Evolutionary conservation across 2,888 invertebrate genomes (phyloP).

Genomic region (Camptogramma bilineatum): DNA sequence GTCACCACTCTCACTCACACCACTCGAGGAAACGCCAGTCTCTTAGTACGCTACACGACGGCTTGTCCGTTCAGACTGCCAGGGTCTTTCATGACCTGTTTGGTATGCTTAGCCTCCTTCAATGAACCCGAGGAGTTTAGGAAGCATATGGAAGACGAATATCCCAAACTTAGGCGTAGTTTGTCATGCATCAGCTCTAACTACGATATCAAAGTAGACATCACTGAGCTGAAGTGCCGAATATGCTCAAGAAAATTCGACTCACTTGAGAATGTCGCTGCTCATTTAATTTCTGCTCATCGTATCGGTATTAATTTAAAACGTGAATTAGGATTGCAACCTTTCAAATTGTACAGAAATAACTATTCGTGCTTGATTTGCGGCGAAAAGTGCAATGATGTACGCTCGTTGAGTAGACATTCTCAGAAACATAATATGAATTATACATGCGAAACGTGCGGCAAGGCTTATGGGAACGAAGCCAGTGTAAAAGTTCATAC

Average conservation of each 20-base stretch:
- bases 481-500: slow-evolving; percentile 35
- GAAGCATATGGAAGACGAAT: slow-evolving; percentile 53
- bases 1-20: slow-evolving; percentile 39
- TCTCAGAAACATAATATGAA: slow-evolving; percentile 38
- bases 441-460: slow-evolving; percentile 43
- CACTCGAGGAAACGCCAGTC: slow-evolving; percentile 54
- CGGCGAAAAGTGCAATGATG: slow-evolving; percentile 35
- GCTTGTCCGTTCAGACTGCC: slow-evolving; percentile 61
- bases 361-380: slow-evolving; percentile 35
- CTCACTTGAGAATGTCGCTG: slow-evolving; percentile 48
- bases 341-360: slow-evolving; percentile 40
- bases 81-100: slow-evolving; percentile 47
- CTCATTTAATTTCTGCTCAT: slow-evolving; percentile 48
- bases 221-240: slow-evolving; percentile 50
- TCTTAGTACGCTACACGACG: slow-evolving; percentile 54
- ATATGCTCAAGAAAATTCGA: slow-evolving; percentile 47
- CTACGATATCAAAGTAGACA: slow-evolving; percentile 43
- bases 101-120: slow-evolving; percentile 55
- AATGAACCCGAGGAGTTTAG: slow-evolving; percentile 52
- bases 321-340: slow-evolving; percentile 48
- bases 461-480: slow-evolving; percentile 37
- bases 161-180: slow-evolving; percentile 40
- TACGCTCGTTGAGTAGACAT: slow-evolving; percentile 41
- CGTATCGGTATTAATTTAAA: slow-evolving; percentile 44
- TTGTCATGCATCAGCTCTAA: slow-evolving; percentile 18